These are phyloP conservation scores for Drosophila tripunctata DNA, from an alignment of 2,888 invertebrate genomes.

Conservation along the genomic window DNA sequence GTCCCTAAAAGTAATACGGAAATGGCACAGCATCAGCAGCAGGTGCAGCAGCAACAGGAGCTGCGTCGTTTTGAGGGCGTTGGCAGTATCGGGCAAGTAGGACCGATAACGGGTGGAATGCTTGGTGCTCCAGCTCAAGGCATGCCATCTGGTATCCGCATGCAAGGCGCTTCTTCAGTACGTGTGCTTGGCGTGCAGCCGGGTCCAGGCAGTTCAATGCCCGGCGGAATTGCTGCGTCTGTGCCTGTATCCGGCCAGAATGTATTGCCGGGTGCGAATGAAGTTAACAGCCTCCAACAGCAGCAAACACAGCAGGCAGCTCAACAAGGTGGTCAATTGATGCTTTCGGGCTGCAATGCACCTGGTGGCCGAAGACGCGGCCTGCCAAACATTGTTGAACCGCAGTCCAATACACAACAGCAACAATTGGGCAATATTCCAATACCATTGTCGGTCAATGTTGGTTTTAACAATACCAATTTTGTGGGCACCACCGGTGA, in stretches of 20 bases:
- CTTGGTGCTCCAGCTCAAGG: constrained; percentile 67
- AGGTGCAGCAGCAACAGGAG: constrained; percentile 73
- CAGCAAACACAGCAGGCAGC: constrained; percentile 39
- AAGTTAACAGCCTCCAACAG: constrained; percentile 68
- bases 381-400: constrained; percentile 64
- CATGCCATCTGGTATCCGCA: constrained; percentile 80
- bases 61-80: constrained; percentile 81
- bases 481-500: constrained; percentile 61
- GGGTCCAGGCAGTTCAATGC: constrained; percentile 53
- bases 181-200: constrained; percentile 71
- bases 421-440: constrained; percentile 83
- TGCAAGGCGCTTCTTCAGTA: constrained; percentile 81
- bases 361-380: constrained; percentile 70
- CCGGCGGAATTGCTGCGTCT: constrained; percentile 47
- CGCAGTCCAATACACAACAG: constrained; percentile 54
- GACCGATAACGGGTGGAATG: constrained; percentile 49
- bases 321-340: constrained; percentile 50
- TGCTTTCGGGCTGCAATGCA: constrained; percentile 67
- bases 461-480: constrained; percentile 82
- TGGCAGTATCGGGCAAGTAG: constrained; percentile 62
- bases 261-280: constrained; percentile 51
- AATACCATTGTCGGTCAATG: constrained; percentile 81
- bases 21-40: constrained; percentile 68
- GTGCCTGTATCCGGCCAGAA: constrained; percentile 48
- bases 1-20: constrained; percentile 71